Evolutionary conservation across 2,113 vertebrate species (phyloP).

Genomic region (Cyprinus carpio): DNA sequence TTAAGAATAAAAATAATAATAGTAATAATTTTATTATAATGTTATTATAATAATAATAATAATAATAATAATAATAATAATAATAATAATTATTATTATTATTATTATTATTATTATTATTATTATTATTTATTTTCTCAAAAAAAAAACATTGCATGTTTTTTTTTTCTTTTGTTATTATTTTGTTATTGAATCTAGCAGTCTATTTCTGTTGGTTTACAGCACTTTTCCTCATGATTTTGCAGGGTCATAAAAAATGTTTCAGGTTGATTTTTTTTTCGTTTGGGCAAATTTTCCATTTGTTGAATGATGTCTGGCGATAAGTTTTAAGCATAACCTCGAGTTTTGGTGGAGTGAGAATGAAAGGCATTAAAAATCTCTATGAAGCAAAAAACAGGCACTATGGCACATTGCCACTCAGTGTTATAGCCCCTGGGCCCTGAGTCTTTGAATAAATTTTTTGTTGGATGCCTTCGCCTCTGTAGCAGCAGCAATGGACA

Average conservation of each 20-base stretch:
- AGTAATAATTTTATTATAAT: no score
- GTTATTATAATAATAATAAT: no score
- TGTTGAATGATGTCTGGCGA: slow-evolving; percentile 29
- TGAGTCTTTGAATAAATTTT: slow-evolving; percentile 62
- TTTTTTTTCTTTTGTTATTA: no score
- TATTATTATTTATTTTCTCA: no score
- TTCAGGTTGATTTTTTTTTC: not conserved
- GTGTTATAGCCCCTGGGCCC: slow-evolving; percentile 62
- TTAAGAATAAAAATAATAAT: no score
- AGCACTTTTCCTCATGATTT: not conserved
- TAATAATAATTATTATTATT: no score
- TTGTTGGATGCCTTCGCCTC: slow-evolving; percentile 51
- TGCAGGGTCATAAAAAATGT: not conserved
- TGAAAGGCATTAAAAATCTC: slow-evolving; percentile 41
- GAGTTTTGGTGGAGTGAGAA: slow-evolving; percentile 24
- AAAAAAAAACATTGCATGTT: no score
- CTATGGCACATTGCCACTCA: slow-evolving; percentile 51
- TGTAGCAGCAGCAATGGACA: slow-evolving; percentile 51
- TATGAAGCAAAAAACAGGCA: slow-evolving; percentile 42
- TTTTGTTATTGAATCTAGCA: not conserved
- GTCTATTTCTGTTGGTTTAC: not conserved
- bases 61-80: no score
- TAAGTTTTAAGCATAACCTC: slow-evolving; percentile 10
- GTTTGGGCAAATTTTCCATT: slow-evolving; percentile 4
- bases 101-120: no score